phyloP scores from a whole-genome alignment of 2,113 vertebrate genomes.

The Nanorana parkeri region DNA sequence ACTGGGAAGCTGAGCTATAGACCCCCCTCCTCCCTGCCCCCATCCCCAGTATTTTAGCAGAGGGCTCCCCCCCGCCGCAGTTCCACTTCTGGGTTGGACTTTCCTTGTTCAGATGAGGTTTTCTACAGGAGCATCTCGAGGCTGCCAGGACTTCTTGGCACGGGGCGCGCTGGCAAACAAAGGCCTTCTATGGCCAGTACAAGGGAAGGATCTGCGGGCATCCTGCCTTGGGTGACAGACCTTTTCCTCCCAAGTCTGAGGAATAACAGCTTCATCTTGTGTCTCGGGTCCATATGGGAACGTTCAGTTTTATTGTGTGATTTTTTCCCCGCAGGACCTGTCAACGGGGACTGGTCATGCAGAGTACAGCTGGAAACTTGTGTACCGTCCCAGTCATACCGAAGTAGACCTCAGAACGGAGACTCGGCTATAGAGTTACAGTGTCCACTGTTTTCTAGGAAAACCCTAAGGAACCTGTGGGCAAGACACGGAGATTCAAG shows the following conservation, averaged over 20 bases:
- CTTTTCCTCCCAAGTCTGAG: slow-evolving; percentile 2
- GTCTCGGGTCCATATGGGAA: neutral
- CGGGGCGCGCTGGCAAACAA: neutral
- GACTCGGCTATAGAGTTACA: too few species aligned
- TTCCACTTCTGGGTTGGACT: neutral
- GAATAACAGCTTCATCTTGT: slow-evolving; percentile 38
- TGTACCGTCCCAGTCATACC: too few species aligned
- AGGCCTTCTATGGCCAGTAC: slow-evolving; percentile 25
- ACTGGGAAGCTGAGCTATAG: slow-evolving; percentile 57
- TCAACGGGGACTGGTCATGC: too few species aligned
- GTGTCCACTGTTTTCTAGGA: too few species aligned
- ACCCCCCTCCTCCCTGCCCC: neutral
- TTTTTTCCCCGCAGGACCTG: too few species aligned
- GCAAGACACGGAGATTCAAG: too few species aligned
- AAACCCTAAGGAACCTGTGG: too few species aligned
- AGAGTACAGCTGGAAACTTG: too few species aligned
- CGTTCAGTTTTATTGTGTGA: too few species aligned
- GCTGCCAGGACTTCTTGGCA: slow-evolving; percentile 38
- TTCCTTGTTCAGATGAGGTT: slow-evolving; percentile 24
- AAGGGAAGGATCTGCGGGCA: slow-evolving; percentile 4
- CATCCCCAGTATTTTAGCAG: neutral
- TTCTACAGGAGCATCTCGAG: neutral
- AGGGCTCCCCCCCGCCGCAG: neutral
- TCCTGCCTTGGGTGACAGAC: neutral
- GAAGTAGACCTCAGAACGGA: too few species aligned